Conservation (phyloP, 2,888 invertebrate species). For the Orthosia gracilis region DNA sequence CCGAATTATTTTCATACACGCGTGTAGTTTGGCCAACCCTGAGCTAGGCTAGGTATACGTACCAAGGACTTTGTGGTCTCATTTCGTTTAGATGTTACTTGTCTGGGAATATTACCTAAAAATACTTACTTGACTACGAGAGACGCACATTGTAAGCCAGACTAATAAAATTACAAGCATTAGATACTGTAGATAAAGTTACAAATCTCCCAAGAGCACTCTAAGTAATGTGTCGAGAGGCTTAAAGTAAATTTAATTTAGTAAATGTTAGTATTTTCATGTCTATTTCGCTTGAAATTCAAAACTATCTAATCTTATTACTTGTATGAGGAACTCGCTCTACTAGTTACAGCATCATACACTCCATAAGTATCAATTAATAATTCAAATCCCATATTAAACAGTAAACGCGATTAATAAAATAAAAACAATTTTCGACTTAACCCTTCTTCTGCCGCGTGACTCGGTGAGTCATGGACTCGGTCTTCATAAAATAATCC, state of each 20-base stretch:
- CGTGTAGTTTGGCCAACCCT: no score
- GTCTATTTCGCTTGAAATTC: slow-evolving; percentile 1
- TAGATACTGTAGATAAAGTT: slow-evolving; percentile 17
- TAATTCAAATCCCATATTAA: slow-evolving; percentile 20
- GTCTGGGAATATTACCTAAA: slow-evolving; percentile 12
- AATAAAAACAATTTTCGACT: slow-evolving; percentile 32
- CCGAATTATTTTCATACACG: no score
- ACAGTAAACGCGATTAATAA: slow-evolving; percentile 22
- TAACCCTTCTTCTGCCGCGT: slow-evolving; percentile 54
- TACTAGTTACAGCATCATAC: not conserved
- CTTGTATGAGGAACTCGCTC: not conserved
- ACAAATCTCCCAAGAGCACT: slow-evolving; percentile 22
- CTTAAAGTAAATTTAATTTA: slow-evolving; percentile 16
- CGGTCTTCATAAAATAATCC: slow-evolving; percentile 65
- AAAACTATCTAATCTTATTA: slow-evolving; percentile 7
- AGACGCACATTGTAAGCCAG: slow-evolving; percentile 35
- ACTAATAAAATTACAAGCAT: slow-evolving; percentile 37
- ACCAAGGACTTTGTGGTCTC: slow-evolving; percentile 20
- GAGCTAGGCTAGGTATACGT: no score
- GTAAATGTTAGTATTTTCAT: not conserved
- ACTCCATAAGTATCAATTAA: not conserved
- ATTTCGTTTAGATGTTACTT: slow-evolving; percentile 7
- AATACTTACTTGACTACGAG: not conserved
- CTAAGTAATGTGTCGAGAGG: slow-evolving; percentile 13
- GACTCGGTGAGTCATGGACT: slow-evolving; percentile 59